Conservation (phyloP, 2,113 vertebrate species). For the Notarius lentiginosus region DNA sequence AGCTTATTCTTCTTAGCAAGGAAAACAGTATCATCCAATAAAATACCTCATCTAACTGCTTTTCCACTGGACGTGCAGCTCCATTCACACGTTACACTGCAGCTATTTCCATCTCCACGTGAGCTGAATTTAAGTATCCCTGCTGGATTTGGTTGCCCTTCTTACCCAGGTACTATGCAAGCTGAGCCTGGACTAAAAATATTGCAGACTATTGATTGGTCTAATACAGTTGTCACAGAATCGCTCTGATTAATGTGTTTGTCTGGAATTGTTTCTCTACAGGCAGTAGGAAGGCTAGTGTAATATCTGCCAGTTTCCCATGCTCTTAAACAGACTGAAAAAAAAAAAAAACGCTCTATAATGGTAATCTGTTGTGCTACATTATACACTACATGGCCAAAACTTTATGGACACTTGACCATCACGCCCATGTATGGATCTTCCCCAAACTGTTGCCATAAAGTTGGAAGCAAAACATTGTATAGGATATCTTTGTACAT, state of each 20-base stretch:
- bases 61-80: not conserved
- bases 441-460: not conserved
- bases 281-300: not conserved
- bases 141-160: not conserved
- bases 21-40: not conserved
- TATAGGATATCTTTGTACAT: too few species aligned
- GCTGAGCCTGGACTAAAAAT: not conserved
- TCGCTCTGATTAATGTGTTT: not conserved
- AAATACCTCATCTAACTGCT: not conserved
- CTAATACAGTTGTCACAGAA: not conserved
- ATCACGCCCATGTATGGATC: not conserved
- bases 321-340: not conserved
- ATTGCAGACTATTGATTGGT: not conserved
- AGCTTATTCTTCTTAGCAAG: not conserved
- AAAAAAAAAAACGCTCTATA: not conserved
- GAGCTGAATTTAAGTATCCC: not conserved
- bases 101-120: not conserved
- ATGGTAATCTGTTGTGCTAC: not conserved
- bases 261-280: not conserved
- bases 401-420: not conserved
- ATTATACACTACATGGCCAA: not conserved
- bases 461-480: not conserved
- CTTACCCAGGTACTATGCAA: not conserved
- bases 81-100: not conserved
- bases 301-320: not conserved